Evolutionary conservation across 2,888 invertebrate genomes (phyloP), one percentile per base, ranked within the genome.

Genomic region (Troides aeacus): DNA sequence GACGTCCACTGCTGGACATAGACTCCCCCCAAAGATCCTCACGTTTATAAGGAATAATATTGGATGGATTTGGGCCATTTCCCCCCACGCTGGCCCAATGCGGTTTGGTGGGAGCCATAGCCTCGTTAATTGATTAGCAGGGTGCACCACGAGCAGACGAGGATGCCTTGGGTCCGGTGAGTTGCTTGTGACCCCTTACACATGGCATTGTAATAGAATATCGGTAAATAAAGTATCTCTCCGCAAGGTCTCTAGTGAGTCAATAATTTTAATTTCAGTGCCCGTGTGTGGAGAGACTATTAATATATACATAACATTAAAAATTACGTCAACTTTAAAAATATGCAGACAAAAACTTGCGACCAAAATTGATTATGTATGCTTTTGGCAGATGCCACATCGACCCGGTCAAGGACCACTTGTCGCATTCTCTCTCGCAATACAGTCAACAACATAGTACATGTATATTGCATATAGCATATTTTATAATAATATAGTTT

Each of bases 331-430:
- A 69, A 57, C 58, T 8, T 36, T 62, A 15, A 50, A 12, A 63
- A 59, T 53, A 62, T 58, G 15, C 53, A 66, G 36, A 65, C 68
- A 66, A 69, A 66, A 70, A 70, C 70, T 70, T 62, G 70, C 62
- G 62, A 53, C 18, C 58, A 62, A 62, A 46, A 42, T 70, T 66
- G 65, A 69, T 69, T 66, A 70, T 62, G 58, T 50, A 70, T 70
- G 53, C 70, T 70, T 70, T 70, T 59, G 70, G 62, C 66, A 70
- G 65, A 70, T 66, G 53, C 66, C 62, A 39, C 36, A 15, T 58
- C 66, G 66, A 39, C 57, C 66, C 42, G 66, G 66, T 66, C 70
- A 70, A 70, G 70, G 70, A 70, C 70, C 66, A 63, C 70, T 50
- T 58, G 66, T 39, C 66, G 50, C 39, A 63, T 70, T 63, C 59